Evolutionary conservation across 2,888 invertebrate species (phyloP), one percentile per base, ranked within the genome.

Genomic region (Tetrapedia diversipes): DNA sequence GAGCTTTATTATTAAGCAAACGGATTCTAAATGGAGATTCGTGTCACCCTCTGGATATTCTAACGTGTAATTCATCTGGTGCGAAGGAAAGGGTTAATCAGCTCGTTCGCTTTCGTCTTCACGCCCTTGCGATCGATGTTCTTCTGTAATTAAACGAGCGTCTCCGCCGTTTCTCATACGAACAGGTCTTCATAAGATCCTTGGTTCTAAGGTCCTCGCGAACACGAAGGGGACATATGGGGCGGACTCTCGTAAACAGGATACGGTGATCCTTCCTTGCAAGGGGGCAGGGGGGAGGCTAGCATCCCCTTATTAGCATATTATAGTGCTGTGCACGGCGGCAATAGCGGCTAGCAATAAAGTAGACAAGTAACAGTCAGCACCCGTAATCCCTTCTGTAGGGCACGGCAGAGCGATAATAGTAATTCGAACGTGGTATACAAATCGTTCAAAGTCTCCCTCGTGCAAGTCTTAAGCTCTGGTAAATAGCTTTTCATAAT

Each of bases 221-320:
- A 57, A 76, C 71, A 32, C 54, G 45, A 76, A 57, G 76, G 82
- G 64, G 54, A 72, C 64, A 27, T 32, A n/a, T 54, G 59, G 82
- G 69, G 76, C 76, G 61, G 60, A 54, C 68, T 67, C 82, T 84
- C 82, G 81, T 86, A 84, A 86, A 86, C 83, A 84, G 73, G 82
- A 85, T 74, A 67, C 79, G 70, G 68, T 74, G 74, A 84, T 80
- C 81, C 74, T 74, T 76, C 77, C 72, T 85, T 78, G 79, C 66
- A 65, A 73, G 67, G 80, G 81, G 77, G n/a, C n/a, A n/a, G n/a
- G n/a, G n/a, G n/a, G n/a, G n/a, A 77, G 72, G 74, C 66, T 85
- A 79, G 76, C 75, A 83, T 83, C 75, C 85, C 84, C 77, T 78
- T 80, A 87, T 87, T 87, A 86, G 84, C 87, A 87, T 87, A 87